A percentile compares a stretch with the other conserved stretches of the same genome.
Evolutionary conservation across 2,888 invertebrate species (phyloP).

Genomic region (Megastigmus dorsalis): DNA sequence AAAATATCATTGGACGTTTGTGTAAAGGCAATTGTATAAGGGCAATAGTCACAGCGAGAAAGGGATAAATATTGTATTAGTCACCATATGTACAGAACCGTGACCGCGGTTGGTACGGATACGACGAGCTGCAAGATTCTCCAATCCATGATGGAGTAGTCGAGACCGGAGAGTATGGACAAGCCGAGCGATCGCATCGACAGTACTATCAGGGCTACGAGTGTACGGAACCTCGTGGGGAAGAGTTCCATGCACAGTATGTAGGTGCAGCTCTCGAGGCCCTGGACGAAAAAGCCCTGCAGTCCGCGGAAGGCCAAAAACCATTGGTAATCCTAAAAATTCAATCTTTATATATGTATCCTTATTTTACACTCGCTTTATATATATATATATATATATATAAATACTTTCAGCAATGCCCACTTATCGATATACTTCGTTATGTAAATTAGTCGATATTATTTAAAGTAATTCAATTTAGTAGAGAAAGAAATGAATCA

Average conservation of each 20-base stretch:
- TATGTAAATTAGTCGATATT: no score
- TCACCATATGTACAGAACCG: conserved; percentile 73
- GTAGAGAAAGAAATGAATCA: no score
- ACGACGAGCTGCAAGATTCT: conserved; percentile 76
- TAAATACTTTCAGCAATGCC: no score
- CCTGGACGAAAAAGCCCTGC: conserved; percentile 75
- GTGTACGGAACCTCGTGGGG: conserved; percentile 73
- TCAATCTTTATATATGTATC: no score
- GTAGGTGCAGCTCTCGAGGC: conserved; percentile 76
- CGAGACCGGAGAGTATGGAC: conserved; percentile 72
- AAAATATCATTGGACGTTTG: neutral
- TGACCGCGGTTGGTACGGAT: conserved; percentile 74
- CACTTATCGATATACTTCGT: no score
- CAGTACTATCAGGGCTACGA: conserved; percentile 75
- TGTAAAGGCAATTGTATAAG: neutral
- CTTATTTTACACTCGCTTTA: no score
- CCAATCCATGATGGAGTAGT: conserved; percentile 76
- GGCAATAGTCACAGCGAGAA: no score
- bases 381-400: no score
- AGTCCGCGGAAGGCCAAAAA: conserved; percentile 72
- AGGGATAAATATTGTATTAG: no score
- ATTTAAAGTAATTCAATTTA: no score
- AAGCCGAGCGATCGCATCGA: conserved; percentile 75
- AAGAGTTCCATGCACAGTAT: conserved; percentile 76
- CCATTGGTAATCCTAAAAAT: conserved; percentile 65